phyloP scores from a whole-genome alignment of 64 coral and sea anemone genomes.

The Cladopsammia gracilis region DNA sequence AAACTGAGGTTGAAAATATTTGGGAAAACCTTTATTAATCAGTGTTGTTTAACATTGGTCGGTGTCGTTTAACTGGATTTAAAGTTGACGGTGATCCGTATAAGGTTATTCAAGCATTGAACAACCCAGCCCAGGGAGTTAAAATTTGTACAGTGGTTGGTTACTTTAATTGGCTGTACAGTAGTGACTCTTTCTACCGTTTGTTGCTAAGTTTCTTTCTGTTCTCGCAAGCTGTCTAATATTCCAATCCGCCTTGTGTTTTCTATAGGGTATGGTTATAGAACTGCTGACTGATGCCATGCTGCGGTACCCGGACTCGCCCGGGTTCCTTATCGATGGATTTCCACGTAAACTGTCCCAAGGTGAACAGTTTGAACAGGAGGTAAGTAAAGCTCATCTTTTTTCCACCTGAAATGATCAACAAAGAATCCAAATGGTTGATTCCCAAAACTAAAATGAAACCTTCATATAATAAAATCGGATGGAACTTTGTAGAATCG shows the following conservation, averaged over 20 bases:
- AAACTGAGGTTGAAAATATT: too few relatives aligned
- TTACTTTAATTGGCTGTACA: background rate
- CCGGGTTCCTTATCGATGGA: constrained; percentile 94
- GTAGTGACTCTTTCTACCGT: background rate
- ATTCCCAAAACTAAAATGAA: too few relatives aligned
- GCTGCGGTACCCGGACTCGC: constrained; percentile 65
- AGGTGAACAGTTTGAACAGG: constrained; percentile 83
- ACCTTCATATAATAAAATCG: too few relatives aligned
- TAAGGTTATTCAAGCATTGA: too few relatives aligned
- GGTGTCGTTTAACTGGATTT: too few relatives aligned
- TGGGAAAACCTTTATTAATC: too few relatives aligned
- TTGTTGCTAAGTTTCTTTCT: background rate
- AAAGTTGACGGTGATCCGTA: too few relatives aligned
- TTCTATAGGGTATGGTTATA: constrained; percentile 71
- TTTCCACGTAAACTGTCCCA: constrained; percentile 82
- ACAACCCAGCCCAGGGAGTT: background rate
- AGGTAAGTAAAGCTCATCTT: constrained; percentile 38
- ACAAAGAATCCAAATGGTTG: too few relatives aligned
- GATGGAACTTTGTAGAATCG: too few relatives aligned
- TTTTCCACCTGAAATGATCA: background rate
- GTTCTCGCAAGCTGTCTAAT: background rate
- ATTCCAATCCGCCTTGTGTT: background rate
- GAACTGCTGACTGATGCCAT: constrained; percentile 84
- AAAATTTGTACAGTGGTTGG: background rate
- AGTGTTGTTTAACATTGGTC: too few relatives aligned